Evolutionary conservation across 2,888 invertebrate genomes (phyloP).

Genomic region (Drosophila yooni): DNA sequence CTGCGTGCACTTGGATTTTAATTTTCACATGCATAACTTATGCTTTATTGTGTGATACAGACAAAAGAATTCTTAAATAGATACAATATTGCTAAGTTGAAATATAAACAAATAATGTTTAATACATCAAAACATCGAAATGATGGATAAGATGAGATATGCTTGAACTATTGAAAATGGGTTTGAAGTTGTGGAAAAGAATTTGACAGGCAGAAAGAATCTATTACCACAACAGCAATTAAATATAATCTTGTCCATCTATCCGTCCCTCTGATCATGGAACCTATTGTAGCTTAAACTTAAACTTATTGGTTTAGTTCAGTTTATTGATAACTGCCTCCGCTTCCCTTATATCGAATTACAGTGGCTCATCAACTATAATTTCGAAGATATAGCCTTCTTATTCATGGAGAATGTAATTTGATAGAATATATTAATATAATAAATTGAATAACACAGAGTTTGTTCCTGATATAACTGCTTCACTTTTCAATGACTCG

Average conservation of each 20-base stretch:
- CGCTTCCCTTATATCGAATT: background rate
- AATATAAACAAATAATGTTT: background rate
- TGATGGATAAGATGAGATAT: background rate
- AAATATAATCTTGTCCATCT: background rate
- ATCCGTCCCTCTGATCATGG: background rate
- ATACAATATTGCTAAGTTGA: background rate
- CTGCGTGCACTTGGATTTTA: slow-evolving; percentile 56
- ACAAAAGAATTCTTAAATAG: slow-evolving; percentile 20
- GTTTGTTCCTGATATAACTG: background rate
- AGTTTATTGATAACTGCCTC: background rate
- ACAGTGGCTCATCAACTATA: background rate
- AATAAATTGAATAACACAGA: background rate
- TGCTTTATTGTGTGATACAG: slow-evolving; percentile 1
- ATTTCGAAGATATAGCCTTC: background rate
- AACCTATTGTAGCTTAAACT: background rate
- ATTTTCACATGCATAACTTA: slow-evolving; percentile 45
- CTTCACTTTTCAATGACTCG: background rate
- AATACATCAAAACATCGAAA: background rate
- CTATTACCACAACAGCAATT: background rate
- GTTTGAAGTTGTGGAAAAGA: background rate
- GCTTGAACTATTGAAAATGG: no score
- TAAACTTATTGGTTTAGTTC: background rate
- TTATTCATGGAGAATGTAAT: background rate
- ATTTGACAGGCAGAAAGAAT: background rate
- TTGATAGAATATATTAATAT: background rate